A percentile compares a stretch with the other conserved stretches of the same genome.
Evolutionary conservation across 2,797 vertebrate species (phyloP).

Genomic region (Coregonus ussuriensis): DNA sequence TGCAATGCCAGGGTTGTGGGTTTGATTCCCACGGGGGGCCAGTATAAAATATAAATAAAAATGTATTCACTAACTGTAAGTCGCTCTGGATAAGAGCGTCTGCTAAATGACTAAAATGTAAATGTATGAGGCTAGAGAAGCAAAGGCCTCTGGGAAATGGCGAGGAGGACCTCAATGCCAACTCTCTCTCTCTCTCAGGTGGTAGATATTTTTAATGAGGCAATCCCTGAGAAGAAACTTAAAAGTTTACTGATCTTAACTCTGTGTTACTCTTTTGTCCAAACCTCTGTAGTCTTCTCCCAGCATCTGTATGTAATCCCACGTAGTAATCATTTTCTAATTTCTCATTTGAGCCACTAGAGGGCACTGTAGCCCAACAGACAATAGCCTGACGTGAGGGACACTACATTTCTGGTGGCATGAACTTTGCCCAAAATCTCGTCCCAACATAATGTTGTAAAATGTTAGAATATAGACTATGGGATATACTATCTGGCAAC

Average conservation of each 20-base stretch:
- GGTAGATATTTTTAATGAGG: background rate
- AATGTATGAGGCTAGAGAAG: background rate
- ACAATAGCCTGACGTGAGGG: slow-evolving; percentile 41
- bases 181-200: too few relatives aligned
- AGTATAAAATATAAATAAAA: too few relatives aligned
- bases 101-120: too few relatives aligned
- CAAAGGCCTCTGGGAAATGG: background rate
- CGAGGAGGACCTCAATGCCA: background rate
- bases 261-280: background rate
- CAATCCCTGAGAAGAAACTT: background rate
- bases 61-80: too few relatives aligned
- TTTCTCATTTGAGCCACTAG: slow-evolving; percentile 73
- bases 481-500: too few relatives aligned
- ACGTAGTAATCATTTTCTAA: slow-evolving; percentile 48
- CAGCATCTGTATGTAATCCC: background rate
- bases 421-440: too few relatives aligned
- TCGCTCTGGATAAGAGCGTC: too few relatives aligned
- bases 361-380: slow-evolving; percentile 67
- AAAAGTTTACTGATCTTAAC: background rate
- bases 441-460: too few relatives aligned
- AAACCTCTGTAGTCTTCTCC: background rate
- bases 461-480: background rate
- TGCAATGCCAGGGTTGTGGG: too few relatives aligned
- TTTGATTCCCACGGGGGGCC: too few relatives aligned
- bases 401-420: background rate